phyloP scores from a whole-genome alignment of 2,797 vertebrate species.

The Cichlasoma orientale region DNA sequence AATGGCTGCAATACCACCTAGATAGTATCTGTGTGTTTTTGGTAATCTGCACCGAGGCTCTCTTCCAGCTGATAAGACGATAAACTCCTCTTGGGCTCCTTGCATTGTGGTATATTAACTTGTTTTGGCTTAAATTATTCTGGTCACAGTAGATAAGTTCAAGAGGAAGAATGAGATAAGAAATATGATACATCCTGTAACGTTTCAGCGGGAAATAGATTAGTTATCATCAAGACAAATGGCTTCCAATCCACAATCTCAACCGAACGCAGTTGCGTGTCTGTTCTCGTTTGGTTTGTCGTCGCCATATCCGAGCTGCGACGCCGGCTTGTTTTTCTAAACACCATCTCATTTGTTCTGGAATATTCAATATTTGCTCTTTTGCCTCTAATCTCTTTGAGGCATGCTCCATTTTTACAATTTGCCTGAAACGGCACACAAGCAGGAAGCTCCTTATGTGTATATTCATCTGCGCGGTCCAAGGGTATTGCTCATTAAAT shows the following conservation, averaged over 20 bases:
- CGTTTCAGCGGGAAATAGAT: conserved; percentile 31
- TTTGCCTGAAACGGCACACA: conserved; percentile 39
- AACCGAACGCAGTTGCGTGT: neutral
- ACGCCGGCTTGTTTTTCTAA: conserved; percentile 39
- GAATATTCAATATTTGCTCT: conserved; percentile 55
- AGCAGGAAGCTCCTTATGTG: conserved; percentile 42
- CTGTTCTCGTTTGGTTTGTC: neutral
- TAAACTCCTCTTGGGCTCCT: conserved; percentile 38
- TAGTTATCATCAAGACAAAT: conserved; percentile 31
- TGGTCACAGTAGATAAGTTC: conserved; percentile 39
- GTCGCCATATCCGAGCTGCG: neutral
- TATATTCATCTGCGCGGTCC: conserved; percentile 46
- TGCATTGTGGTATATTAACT: conserved; percentile 23
- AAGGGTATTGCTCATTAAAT: conserved; percentile 65
- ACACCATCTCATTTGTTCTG: conserved; percentile 47
- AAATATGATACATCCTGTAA: conserved; percentile 25
- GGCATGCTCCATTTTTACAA: conserved; percentile 57
- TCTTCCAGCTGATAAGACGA: conserved; percentile 37
- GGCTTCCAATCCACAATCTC: conserved; percentile 7
- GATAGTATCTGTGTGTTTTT: conserved; percentile 61
- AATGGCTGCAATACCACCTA: conserved; percentile 50
- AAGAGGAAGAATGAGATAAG: conserved; percentile 40
- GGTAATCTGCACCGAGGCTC: conserved; percentile 47
- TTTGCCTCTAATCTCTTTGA: conserved; percentile 55
- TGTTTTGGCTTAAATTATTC: conserved; percentile 27